Percentiles rank a stretch among this genome's conserved stretches.
phyloP scores from a whole-genome alignment of 1,140 invertebrate genomes.

The Pogonomyrmex californicus region DNA sequence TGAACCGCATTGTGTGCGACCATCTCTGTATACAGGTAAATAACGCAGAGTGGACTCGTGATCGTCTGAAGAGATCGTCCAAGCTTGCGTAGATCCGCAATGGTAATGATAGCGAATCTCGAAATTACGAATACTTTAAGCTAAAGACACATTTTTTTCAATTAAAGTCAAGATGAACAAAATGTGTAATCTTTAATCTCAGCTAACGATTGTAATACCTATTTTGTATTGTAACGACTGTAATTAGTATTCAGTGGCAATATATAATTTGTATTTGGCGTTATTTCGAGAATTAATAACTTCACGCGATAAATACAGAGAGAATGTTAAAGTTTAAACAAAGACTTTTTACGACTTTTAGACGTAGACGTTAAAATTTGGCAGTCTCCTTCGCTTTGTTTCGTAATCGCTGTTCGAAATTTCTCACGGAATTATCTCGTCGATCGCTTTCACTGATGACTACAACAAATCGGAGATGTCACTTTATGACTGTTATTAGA shows the following conservation, averaged over 20 bases:
- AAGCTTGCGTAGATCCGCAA: background rate
- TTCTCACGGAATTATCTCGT: background rate
- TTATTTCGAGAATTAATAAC: background rate
- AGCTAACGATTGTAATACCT: too few species aligned
- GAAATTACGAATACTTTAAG: background rate
- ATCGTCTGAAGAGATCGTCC: slow-evolving; percentile 55
- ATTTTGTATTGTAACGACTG: too few species aligned
- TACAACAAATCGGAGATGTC: slow-evolving; percentile 15
- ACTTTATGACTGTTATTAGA: slow-evolving; percentile 48
- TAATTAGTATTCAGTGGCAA: background rate
- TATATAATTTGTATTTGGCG: background rate
- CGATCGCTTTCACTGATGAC: background rate
- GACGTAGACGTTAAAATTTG: background rate
- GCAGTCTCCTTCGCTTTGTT: background rate
- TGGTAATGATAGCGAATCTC: background rate
- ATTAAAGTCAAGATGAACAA: background rate
- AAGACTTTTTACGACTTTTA: background rate
- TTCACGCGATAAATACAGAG: background rate
- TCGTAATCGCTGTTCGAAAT: background rate
- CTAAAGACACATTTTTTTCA: background rate
- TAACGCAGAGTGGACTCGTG: slow-evolving; percentile 65
- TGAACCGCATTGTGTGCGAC: slow-evolving; percentile 45
- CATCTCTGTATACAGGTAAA: slow-evolving; percentile 74
- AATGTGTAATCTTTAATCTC: background rate
- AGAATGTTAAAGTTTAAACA: background rate